phyloP scores from a whole-genome alignment of 2,797 vertebrate genomes.

The Bucorvus abyssinicus region DNA sequence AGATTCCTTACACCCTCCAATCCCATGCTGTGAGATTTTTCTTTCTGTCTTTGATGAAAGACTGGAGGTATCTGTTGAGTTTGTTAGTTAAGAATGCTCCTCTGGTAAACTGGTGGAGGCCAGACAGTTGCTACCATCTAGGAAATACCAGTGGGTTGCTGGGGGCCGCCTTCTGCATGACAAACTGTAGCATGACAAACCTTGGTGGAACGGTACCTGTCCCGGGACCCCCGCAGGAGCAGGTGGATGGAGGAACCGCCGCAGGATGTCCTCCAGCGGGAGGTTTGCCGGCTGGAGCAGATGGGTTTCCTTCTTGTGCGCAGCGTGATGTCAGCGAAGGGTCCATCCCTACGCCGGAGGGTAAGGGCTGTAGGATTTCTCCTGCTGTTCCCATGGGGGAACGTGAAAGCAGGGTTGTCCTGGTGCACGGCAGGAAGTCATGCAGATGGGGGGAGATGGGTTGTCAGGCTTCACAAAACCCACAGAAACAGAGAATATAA shows the following conservation, averaged over 20 bases:
- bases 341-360: too few relatives aligned
- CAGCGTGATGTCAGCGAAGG: background rate
- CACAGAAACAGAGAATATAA: background rate
- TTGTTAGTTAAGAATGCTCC: background rate
- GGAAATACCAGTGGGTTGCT: background rate
- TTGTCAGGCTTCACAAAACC: background rate
- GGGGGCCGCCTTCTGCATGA: background rate
- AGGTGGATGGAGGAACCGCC: background rate
- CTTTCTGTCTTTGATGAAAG: background rate
- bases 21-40: background rate
- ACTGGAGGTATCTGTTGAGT: background rate
- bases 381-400: background rate
- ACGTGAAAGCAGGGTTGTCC: background rate
- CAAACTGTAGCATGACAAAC: fast-evolving
- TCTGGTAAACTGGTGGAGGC: background rate
- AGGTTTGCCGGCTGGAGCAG: background rate
- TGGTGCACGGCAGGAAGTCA: background rate
- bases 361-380: background rate
- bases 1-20: background rate
- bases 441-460: background rate
- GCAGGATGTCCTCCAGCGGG: fast-evolving
- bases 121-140: background rate
- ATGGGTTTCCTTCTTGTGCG: background rate
- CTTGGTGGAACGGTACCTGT: fast-evolving
- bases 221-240: fast-evolving